Base-by-base conservation (phyloP, 2,888 invertebrate genomes). In the Oxycera nigricornis region DNA sequence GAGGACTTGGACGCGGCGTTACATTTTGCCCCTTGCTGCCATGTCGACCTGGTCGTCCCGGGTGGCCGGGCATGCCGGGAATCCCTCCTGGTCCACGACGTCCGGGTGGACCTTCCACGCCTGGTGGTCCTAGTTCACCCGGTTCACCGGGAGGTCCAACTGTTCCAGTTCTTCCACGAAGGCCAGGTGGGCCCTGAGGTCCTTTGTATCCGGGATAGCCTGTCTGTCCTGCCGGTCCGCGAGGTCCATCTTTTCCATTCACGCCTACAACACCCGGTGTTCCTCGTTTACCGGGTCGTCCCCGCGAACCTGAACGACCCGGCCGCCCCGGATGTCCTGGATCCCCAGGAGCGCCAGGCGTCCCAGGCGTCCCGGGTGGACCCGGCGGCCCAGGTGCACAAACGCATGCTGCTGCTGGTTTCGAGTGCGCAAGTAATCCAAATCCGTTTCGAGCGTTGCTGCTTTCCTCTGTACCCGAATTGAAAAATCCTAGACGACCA, bases 141-240 rank as follows among this genome's bases (percentile, higher is more conserved):
- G 2, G 30, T 31, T 70, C 52, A 2, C 70, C 70, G 11, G 70
- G 31, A 1, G 70, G 52, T 30, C 70, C 70, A 11, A 52, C 24
- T 14, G 52, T 20, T 52, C 70, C 70, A 20, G 52, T 14, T 30
- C 52, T n/a, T 14, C 70, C 70, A 4, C 70, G 52, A 26, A 20
- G 17, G 14, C 75, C 75, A 52, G 77, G 77, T 1, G 57, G 52
- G 0, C 22, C 67, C 9, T 75, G 76, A 0, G 76, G 74, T 1
- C 26, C 28, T 31, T 73, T 73, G n/a, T 68, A 65, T 20, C 73
- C 73, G 14, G 73, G 74, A 2, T 6, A 31, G 1, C 74, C 76
- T 1, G 72, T 67, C n/a, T 7, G 9, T 28, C 52, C 46, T 7
- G 73, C 67, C 2, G 41, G n/a, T 14, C 74, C 75, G 0, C 76